Conservation (phyloP, 2,113 vertebrate species). For the Atherinomorus stipes region DNA sequence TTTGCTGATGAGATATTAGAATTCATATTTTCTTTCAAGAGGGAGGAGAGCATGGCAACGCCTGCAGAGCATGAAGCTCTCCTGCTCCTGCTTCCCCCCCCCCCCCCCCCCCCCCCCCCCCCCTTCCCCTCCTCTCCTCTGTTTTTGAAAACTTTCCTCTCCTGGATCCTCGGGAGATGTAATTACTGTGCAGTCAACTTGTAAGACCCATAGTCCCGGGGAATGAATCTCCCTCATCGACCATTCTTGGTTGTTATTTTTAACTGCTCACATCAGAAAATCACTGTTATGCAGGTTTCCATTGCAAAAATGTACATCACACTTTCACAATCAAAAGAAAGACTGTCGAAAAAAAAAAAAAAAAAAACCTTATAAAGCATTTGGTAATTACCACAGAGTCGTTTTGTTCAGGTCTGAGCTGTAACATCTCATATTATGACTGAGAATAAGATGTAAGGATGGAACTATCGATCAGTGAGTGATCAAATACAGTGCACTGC, state of each 20-base stretch:
- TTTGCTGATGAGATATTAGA: conserved; percentile 69
- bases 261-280: conserved; percentile 63
- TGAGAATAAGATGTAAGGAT: conserved; percentile 2
- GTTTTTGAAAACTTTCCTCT: conserved; percentile 67
- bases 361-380: neutral
- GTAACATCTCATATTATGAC: conserved; percentile 19
- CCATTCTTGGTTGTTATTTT: conserved; percentile 71
- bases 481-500: conserved; percentile 18
- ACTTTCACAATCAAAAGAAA: conserved; percentile 16
- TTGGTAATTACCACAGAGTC: neutral
- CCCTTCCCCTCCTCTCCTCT: no score
- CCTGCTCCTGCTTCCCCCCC: conserved; percentile 60
- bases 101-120: no score
- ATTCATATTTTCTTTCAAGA: conserved; percentile 68
- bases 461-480: conserved; percentile 45
- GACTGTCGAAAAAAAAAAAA: no score
- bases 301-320: conserved; percentile 26
- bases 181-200: conserved; percentile 82
- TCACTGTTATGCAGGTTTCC: conserved; percentile 37
- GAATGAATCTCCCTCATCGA: conserved; percentile 68
- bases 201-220: conserved; percentile 70
- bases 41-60: conserved; percentile 55
- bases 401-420: neutral
- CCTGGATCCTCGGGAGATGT: conserved; percentile 79
- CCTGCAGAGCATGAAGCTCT: conserved; percentile 66